Conservation (phyloP, 2,888 invertebrate species). For the Harpalus rubripes region DNA sequence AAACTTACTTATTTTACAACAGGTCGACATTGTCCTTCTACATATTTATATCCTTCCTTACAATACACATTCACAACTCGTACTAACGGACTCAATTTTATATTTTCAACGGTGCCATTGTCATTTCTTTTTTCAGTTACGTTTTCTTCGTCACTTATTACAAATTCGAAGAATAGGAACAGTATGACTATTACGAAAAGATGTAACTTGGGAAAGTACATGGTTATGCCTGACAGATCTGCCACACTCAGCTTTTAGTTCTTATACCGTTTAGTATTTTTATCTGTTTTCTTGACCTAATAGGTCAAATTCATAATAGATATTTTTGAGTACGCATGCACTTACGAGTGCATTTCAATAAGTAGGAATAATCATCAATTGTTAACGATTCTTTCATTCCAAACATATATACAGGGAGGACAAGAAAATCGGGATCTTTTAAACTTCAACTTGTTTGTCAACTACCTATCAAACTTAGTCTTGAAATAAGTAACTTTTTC, state of each 20-base stretch:
- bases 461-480: no score
- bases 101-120: background rate
- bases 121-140: background rate
- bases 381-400: background rate
- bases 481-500: no score
- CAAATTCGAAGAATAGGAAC: background rate
- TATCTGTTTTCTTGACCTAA: background rate
- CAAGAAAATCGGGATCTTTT: background rate
- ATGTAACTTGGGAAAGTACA: background rate
- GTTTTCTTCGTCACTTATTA: background rate
- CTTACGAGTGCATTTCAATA: slow-evolving; percentile 1
- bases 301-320: slow-evolving; percentile 6
- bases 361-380: background rate
- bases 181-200: background rate
- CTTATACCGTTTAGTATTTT: slow-evolving; percentile 6
- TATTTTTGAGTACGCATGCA: background rate
- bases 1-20: background rate
- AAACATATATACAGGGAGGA: background rate
- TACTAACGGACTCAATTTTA: background rate
- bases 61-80: slow-evolving; percentile 1
- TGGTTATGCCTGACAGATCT: background rate
- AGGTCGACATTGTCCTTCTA: background rate
- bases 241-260: background rate
- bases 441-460: no score
- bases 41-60: background rate